Conservation (phyloP, 2,888 invertebrate genomes). For the Drosophila fungiperda region DNA sequence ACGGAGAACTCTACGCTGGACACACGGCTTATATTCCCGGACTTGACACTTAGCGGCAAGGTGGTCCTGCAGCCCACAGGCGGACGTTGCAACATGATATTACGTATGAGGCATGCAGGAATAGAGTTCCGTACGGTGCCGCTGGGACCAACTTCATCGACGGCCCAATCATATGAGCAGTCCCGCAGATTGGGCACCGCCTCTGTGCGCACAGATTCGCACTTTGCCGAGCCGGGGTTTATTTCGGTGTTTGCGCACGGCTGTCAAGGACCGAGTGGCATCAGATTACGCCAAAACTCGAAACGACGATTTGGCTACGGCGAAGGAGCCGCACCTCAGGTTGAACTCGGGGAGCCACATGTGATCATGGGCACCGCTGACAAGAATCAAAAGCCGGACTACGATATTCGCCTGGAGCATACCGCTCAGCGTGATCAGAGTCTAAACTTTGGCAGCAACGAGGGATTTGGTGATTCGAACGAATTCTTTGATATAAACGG, state of each 20-base stretch:
- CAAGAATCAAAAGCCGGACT: constrained; percentile 65
- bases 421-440: constrained; percentile 59
- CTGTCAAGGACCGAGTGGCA: constrained; percentile 87
- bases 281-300: constrained; percentile 82
- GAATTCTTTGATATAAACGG: constrained; percentile 61
- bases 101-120: constrained; percentile 91
- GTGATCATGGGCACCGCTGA: constrained; percentile 66
- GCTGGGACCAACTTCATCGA: constrained; percentile 60
- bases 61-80: constrained; percentile 87
- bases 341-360: constrained; percentile 71
- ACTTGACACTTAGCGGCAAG: constrained; percentile 91
- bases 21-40: constrained; percentile 91
- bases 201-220: constrained; percentile 90
- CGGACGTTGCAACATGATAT: constrained; percentile 91
- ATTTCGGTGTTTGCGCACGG: constrained; percentile 94
- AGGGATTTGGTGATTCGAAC: constrained; percentile 49
- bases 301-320: constrained; percentile 81
- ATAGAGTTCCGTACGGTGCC: constrained; percentile 92
- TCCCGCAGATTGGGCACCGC: constrained; percentile 79
- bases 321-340: constrained; percentile 52
- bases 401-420: constrained; percentile 76
- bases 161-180: constrained; percentile 67
- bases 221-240: constrained; percentile 93
- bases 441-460: constrained; percentile 56
- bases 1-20: constrained; percentile 90